Percentiles rank a stretch among this genome's conserved stretches.
phyloP scores from a whole-genome alignment of 2,888 invertebrate species.

The Sipunculus nudus region DNA sequence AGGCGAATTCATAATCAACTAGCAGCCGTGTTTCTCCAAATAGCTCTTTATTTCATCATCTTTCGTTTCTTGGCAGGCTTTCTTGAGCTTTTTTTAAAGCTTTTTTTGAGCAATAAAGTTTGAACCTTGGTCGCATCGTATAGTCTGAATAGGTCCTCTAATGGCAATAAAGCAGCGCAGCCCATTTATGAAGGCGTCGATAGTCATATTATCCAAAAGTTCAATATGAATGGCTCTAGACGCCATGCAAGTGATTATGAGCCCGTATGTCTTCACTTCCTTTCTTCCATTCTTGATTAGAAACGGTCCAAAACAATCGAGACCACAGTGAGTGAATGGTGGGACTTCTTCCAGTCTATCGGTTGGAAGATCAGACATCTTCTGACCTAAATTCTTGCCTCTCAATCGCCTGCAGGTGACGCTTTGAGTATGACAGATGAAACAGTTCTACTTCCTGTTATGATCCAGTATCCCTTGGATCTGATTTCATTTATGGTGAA shows the following conservation, averaged over 20 bases:
- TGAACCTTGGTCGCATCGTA: slow-evolving; percentile 43
- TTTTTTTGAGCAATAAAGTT: slow-evolving; percentile 47
- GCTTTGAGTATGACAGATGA: slow-evolving; percentile 5
- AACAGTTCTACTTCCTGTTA: slow-evolving; percentile 4
- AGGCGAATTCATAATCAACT: slow-evolving; percentile 16
- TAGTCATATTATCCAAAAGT: slow-evolving; percentile 39
- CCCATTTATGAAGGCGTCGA: slow-evolving; percentile 44
- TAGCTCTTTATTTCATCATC: slow-evolving; percentile 1
- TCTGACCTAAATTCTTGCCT: slow-evolving; percentile 5
- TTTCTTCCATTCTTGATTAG: slow-evolving; percentile 41
- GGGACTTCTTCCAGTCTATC: slow-evolving; percentile 38
- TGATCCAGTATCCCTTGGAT: slow-evolving; percentile 33
- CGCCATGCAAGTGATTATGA: slow-evolving; percentile 44
- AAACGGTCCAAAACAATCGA: slow-evolving; percentile 49
- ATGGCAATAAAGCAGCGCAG: slow-evolving; percentile 40
- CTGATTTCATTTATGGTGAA: slow-evolving; percentile 37
- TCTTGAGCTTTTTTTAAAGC: slow-evolving; percentile 37
- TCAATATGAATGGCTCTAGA: slow-evolving; percentile 44
- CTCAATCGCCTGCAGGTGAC: slow-evolving; percentile 17
- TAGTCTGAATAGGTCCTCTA: slow-evolving; percentile 32
- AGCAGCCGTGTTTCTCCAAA: background rate
- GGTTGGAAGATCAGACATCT: slow-evolving; percentile 37
- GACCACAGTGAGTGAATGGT: slow-evolving; percentile 41
- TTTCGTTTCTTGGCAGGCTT: slow-evolving; percentile 5
- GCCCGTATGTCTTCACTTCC: slow-evolving; percentile 42